A percentile compares a stretch with the other conserved stretches of the same genome.
phyloP scores from a whole-genome alignment of 2,888 invertebrate genomes.

The Xanthorhoe designata region DNA sequence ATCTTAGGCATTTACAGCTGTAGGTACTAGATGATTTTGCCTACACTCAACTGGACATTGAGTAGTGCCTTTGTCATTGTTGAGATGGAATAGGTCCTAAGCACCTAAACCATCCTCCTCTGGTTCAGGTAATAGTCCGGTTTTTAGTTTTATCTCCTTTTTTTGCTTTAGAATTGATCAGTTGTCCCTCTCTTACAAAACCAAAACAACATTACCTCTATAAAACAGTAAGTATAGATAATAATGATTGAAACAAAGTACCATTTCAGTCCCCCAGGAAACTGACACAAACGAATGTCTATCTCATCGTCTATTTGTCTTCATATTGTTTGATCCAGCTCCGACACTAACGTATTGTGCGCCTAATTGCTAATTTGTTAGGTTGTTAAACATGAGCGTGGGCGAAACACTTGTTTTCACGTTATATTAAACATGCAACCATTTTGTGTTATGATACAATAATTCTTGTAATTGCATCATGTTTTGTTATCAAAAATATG shows the following conservation, averaged over 20 bases:
- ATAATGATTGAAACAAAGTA: neutral
- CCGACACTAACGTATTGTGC: conserved; percentile 4
- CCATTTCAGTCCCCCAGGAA: neutral
- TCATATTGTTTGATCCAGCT: conserved; percentile 1
- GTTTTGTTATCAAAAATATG: neutral
- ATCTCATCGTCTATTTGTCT: conserved; percentile 10
- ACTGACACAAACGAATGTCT: neutral
- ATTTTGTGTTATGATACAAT: neutral
- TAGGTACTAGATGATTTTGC: no score
- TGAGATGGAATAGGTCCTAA: no score
- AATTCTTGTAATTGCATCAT: neutral
- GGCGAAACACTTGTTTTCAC: conserved; percentile 20
- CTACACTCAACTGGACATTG: no score
- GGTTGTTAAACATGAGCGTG: conserved; percentile 8
- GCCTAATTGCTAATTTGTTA: conserved; percentile 12
- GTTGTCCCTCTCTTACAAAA: no score
- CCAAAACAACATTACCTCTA: no score
- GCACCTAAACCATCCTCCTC: no score
- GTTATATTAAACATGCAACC: conserved; percentile 11
- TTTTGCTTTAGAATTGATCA: no score
- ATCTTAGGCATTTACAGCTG: no score
- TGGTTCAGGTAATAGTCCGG: no score
- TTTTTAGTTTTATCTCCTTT: no score
- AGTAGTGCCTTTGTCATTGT: no score
- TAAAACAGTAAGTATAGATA: no score